A percentile compares a stretch with the other conserved stretches of the same genome.
Conservation (phyloP, 2,797 vertebrate species). For the Pantherophis alleghaniensis region DNA sequence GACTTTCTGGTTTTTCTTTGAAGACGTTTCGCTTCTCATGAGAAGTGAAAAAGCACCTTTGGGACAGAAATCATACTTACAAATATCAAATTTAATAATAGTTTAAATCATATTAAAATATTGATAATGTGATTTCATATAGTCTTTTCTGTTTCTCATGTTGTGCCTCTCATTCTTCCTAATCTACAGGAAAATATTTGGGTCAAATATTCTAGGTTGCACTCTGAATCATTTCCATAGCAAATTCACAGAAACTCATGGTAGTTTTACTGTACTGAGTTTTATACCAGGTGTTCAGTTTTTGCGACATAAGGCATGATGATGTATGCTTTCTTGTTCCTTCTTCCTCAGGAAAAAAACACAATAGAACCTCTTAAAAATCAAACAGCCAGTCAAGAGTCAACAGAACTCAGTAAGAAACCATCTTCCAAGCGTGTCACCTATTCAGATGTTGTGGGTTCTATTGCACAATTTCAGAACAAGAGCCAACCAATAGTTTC, state of each 20-base stretch:
- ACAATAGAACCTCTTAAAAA: constrained; percentile 21
- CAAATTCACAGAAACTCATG: not conserved
- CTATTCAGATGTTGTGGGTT: constrained; percentile 43
- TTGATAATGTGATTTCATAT: not conserved
- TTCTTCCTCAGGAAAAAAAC: constrained; percentile 43
- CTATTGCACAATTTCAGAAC: constrained; percentile 36
- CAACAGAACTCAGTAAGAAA: constrained; percentile 19
- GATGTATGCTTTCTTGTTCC: constrained; percentile 15
- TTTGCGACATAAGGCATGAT: not conserved
- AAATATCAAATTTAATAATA: not conserved
- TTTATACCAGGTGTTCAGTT: not conserved
- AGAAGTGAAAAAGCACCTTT: too few relatives aligned
- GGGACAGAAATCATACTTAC: not conserved
- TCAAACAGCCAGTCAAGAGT: constrained; percentile 18
- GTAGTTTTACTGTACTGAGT: not conserved
- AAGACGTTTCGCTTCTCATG: too few relatives aligned
- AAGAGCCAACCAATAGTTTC: not conserved
- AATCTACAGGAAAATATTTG: not conserved
- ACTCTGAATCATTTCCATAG: not conserved
- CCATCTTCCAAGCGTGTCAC: constrained; percentile 41
- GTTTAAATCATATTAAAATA: constrained; percentile 17
- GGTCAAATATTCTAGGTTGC: not conserved
- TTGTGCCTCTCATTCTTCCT: not conserved
- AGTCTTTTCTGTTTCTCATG: not conserved
- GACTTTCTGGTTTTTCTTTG: too few relatives aligned